Percentiles rank a stretch among this genome's conserved stretches.
phyloP scores from a whole-genome alignment of 1,140 invertebrate genomes.

The Chionoecetes opilio region DNA sequence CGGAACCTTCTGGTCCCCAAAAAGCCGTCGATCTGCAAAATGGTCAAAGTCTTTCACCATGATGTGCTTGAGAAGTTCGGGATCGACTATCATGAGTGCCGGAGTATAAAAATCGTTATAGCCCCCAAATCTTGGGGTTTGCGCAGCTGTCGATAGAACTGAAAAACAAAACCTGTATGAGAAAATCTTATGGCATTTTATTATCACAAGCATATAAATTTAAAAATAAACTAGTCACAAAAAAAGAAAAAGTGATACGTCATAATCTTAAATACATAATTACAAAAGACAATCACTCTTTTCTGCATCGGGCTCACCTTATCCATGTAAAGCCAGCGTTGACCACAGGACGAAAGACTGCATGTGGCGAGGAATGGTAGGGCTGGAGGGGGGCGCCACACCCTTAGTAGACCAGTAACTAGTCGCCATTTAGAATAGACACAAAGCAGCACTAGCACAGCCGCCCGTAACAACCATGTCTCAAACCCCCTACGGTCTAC shows the following conservation, averaged over 20 bases:
- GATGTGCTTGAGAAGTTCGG: no score
- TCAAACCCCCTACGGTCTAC: no score
- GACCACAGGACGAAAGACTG: background rate
- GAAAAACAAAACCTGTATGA: background rate
- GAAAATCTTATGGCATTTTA: background rate
- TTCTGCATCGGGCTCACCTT: background rate
- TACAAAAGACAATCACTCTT: background rate
- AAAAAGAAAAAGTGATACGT: no score
- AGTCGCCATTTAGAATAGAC: constrained; percentile 15
- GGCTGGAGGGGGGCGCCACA: background rate
- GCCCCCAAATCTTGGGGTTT: background rate
- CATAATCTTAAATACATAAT: background rate
- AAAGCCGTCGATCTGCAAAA: background rate
- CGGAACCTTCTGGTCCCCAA: background rate
- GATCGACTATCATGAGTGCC: background rate
- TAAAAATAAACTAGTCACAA: no score
- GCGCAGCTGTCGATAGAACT: background rate
- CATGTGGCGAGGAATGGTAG: background rate
- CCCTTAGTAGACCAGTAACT: constrained; percentile 33
- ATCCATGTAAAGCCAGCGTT: background rate
- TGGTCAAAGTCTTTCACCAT: constrained; percentile 60
- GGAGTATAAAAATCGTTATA: background rate
- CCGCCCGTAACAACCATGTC: background rate
- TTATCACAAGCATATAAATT: no score
- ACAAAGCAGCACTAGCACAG: background rate